Evolutionary conservation across 2,888 invertebrate species (phyloP).

Genomic region (Acleris sparsana): DNA sequence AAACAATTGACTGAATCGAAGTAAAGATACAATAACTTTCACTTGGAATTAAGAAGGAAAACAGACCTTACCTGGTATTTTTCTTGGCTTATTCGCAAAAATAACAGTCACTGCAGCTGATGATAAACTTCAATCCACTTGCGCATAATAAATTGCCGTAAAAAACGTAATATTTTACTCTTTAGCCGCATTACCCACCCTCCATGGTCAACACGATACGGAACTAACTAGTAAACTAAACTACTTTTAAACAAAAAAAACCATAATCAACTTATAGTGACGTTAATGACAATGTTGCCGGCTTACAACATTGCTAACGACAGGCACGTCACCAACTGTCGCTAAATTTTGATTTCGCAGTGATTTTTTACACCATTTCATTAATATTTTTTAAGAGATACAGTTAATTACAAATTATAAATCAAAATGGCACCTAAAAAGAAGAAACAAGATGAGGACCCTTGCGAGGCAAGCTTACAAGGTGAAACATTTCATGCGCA

Average conservation of each 20-base stretch:
- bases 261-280: not conserved
- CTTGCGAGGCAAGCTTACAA: conserved; percentile 42
- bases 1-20: conserved; percentile 17
- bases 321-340: conserved; percentile 4
- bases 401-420: too few relatives aligned
- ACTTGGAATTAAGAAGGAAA: conserved; percentile 49
- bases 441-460: too few relatives aligned
- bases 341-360: not conserved
- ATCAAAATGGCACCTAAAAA: not conserved
- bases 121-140: conserved; percentile 47
- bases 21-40: conserved; percentile 66
- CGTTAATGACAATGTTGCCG: conserved; percentile 19
- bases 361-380: not conserved
- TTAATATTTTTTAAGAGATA: too few relatives aligned
- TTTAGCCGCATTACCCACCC: conserved; percentile 53
- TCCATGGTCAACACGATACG: conserved; percentile 54
- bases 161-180: conserved; percentile 50
- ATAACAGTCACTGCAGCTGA: conserved; percentile 57
- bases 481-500: conserved; percentile 60
- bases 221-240: conserved; percentile 54
- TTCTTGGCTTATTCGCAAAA: conserved; percentile 48
- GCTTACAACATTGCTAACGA: too few relatives aligned
- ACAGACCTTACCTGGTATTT: conserved; percentile 58
- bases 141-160: conserved; percentile 59
- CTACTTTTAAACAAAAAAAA: too few relatives aligned